Conservation (phyloP, 2,113 vertebrate species). For the Myxocyprinus asiaticus region DNA sequence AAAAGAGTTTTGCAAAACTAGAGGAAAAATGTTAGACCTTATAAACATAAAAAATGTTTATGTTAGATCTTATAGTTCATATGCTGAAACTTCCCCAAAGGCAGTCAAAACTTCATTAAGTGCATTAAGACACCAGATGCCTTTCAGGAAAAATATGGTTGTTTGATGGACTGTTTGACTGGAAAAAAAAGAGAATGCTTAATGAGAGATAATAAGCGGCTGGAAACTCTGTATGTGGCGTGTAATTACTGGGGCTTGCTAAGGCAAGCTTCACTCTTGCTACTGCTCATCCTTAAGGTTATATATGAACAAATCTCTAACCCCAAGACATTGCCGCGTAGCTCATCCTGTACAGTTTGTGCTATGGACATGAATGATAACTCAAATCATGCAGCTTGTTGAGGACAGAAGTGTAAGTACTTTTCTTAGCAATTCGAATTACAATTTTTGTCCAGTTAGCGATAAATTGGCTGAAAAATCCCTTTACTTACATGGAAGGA, state of each 20-base stretch:
- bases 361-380: not conserved
- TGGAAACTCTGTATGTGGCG: not conserved
- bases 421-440: not conserved
- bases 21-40: too few species aligned
- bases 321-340: not conserved
- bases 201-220: not conserved
- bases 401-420: not conserved
- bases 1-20: too few species aligned
- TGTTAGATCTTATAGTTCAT: too few species aligned
- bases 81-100: too few species aligned
- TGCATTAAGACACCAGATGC: too few species aligned
- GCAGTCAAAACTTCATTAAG: not conserved
- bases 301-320: too few species aligned
- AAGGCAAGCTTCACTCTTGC: not conserved
- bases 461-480: too few species aligned
- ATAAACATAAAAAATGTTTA: too few species aligned
- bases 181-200: not conserved
- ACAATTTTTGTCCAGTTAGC: not conserved
- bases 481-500: too few species aligned
- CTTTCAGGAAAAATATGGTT: too few species aligned
- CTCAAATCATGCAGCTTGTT: not conserved
- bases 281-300: not conserved
- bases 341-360: not conserved
- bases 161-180: too few species aligned
- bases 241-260: not conserved